Evolutionary conservation across 2,797 vertebrate species (phyloP).

Genomic region (Gymnocypris eckloni): DNA sequence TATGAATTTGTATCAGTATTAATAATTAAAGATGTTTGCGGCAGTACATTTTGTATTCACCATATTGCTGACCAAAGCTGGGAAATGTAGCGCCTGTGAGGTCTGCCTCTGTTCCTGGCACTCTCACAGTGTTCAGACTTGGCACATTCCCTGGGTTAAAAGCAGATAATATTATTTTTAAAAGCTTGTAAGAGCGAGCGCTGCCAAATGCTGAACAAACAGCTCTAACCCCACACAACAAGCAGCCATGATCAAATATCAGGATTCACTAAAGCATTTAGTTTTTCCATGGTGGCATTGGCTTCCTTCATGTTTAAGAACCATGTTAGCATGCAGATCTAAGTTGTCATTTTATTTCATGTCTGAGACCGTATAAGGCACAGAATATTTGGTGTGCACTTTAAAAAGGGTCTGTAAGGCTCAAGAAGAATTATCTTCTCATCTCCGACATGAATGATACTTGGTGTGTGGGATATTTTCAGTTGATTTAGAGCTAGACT

Average conservation of each 20-base stretch:
- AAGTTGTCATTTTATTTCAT: not conserved
- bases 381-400: not conserved
- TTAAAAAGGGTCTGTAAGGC: not conserved
- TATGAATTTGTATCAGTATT: not conserved
- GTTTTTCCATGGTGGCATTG: not conserved
- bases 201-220: constrained; percentile 52
- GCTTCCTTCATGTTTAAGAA: not conserved
- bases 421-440: constrained; percentile 19
- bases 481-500: not conserved
- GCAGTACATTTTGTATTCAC: constrained; percentile 7
- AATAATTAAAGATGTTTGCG: constrained; percentile 9
- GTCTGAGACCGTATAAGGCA: not conserved
- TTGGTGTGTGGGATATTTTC: not conserved
- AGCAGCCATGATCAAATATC: constrained; percentile 26
- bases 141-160: constrained; percentile 65
- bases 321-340: not conserved
- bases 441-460: constrained; percentile 12
- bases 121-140: not conserved
- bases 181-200: constrained; percentile 63
- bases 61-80: constrained; percentile 14
- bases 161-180: constrained; percentile 72
- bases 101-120: constrained; percentile 36
- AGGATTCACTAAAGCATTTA: constrained; percentile 24
- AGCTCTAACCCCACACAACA: constrained; percentile 55
- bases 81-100: constrained; percentile 13